These are phyloP conservation scores for Chloroceryle aenea DNA, from an alignment of 2,113 vertebrate species.

Conservation along the genomic window DNA sequence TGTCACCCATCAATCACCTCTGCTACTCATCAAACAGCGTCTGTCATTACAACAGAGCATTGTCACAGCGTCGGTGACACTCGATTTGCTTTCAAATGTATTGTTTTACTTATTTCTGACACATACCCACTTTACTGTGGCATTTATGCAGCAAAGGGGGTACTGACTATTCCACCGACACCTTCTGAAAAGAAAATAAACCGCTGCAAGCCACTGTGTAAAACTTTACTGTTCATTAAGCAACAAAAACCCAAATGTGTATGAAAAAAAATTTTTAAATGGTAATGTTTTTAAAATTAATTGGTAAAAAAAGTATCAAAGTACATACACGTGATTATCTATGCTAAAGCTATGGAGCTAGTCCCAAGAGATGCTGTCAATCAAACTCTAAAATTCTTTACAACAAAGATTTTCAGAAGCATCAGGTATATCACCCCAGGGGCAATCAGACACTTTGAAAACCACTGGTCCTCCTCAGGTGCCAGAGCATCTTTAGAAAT, in stretches of 20 bases:
- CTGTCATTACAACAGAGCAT: neutral
- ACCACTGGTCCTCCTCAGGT: neutral
- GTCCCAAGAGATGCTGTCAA: neutral
- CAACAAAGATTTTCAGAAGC: neutral
- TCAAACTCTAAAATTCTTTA: neutral
- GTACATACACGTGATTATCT: neutral
- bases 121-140: neutral
- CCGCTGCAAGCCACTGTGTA: neutral
- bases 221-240: neutral
- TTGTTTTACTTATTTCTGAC: neutral
- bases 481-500: neutral
- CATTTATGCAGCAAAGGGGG: neutral
- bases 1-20: neutral
- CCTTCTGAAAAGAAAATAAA: neutral
- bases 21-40: conserved; percentile 4
- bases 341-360: neutral
- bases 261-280: neutral
- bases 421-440: neutral
- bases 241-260: neutral
- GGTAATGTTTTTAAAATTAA: neutral
- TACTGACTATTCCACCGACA: neutral
- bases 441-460: neutral
- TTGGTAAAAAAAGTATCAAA: neutral
- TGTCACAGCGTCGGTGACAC: neutral
- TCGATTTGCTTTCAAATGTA: neutral